These are phyloP conservation scores for Phylloscopus whistleri DNA, from an alignment of 2,113 vertebrate species.

Conservation along the genomic window DNA sequence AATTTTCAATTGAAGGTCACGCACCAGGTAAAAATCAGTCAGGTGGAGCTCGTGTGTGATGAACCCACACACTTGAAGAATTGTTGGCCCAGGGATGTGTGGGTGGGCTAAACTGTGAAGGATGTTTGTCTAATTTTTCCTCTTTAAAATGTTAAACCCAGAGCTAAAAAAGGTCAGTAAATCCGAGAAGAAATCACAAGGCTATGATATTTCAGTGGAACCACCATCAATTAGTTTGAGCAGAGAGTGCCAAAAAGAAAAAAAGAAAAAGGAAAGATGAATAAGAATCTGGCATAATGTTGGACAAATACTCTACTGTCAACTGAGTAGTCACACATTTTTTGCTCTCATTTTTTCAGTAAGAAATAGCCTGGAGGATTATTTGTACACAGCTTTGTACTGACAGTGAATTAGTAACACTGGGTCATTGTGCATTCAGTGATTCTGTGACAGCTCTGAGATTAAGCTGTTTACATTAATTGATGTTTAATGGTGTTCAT, in stretches of 20 bases:
- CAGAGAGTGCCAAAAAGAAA: background rate
- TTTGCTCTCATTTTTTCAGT: constrained; percentile 51
- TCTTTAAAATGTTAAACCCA: constrained; percentile 26
- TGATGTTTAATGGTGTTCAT: constrained; percentile 58
- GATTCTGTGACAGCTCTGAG: constrained; percentile 53
- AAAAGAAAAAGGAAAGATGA: background rate
- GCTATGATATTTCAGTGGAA: constrained; percentile 54
- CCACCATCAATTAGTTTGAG: constrained; percentile 62
- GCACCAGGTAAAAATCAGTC: constrained; percentile 74
- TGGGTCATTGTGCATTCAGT: constrained; percentile 38
- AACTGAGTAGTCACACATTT: constrained; percentile 72
- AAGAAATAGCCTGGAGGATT: constrained; percentile 52
- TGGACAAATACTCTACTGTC: constrained; percentile 57
- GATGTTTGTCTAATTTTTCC: constrained; percentile 44
- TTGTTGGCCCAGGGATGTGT: constrained; percentile 19
- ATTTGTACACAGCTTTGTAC: constrained; percentile 51
- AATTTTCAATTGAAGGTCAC: constrained; percentile 75
- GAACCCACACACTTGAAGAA: constrained; percentile 43
- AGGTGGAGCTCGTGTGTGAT: constrained; percentile 57
- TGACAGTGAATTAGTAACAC: constrained; percentile 63
- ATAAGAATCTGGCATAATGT: constrained; percentile 50
- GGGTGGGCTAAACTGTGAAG: constrained; percentile 48
- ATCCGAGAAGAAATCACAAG: constrained; percentile 58
- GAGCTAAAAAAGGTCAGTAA: constrained; percentile 46
- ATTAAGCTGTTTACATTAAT: constrained; percentile 62